A percentile compares a stretch with the other conserved stretches of the same genome.
Evolutionary conservation across 2,888 invertebrate species (phyloP).

Genomic region (Hypolimnas misippus): DNA sequence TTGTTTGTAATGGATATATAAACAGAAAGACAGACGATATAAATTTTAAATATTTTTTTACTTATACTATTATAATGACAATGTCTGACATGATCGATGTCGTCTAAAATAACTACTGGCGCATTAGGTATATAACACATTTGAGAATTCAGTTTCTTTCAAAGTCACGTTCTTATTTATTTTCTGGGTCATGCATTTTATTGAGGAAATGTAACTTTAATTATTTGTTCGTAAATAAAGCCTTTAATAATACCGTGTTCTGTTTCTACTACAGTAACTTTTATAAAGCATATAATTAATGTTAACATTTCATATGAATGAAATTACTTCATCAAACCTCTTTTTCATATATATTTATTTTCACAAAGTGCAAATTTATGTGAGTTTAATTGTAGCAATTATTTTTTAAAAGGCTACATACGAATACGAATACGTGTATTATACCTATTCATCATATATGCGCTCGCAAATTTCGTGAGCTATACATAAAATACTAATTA

Average conservation of each 20-base stretch:
- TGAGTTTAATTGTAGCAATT: not conserved
- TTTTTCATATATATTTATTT: constrained; percentile 2
- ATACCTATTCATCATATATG: not conserved
- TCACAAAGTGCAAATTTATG: constrained; percentile 21
- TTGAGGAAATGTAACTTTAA: not conserved
- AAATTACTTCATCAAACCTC: constrained; percentile 1
- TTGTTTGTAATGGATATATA: no score
- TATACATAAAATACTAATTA: not conserved
- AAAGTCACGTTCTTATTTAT: not conserved
- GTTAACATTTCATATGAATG: constrained; percentile 6
- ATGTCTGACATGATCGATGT: no score
- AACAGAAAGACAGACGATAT: no score
- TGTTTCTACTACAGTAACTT: not conserved
- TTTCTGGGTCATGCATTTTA: constrained; percentile 1
- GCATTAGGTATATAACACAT: not conserved
- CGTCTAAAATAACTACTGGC: no score
- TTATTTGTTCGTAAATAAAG: constrained; percentile 5
- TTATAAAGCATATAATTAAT: not conserved
- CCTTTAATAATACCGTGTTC: constrained; percentile 2
- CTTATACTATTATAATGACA: no score
- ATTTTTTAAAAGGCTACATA: constrained; percentile 2
- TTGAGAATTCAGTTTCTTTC: not conserved
- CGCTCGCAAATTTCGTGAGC: not conserved
- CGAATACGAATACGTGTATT: no score
- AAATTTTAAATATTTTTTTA: no score